Evolutionary conservation across 2,113 vertebrate genomes (phyloP).

Genomic region (Conger conger): DNA sequence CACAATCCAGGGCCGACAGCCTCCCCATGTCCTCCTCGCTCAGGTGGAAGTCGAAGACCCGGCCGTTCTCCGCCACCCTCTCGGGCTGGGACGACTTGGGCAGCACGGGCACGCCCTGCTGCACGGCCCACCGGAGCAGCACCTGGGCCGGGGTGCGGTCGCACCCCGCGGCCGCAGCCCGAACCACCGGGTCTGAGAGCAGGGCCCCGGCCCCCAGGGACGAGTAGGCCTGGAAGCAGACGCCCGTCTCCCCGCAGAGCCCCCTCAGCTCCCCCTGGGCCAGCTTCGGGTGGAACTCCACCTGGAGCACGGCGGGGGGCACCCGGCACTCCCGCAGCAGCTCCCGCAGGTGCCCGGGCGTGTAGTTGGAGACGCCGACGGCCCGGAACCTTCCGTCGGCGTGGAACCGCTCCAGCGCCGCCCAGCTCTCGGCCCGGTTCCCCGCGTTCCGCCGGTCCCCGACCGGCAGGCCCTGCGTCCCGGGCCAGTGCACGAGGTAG

Average conservation of each 20-base stretch:
- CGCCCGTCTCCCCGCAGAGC: slow-evolving; percentile 60
- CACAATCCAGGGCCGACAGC: slow-evolving; percentile 65
- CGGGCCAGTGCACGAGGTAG: slow-evolving; percentile 82
- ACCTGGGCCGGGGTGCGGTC: slow-evolving; percentile 70
- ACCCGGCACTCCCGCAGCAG: slow-evolving; percentile 66
- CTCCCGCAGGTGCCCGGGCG: slow-evolving; percentile 65
- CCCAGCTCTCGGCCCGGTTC: slow-evolving; percentile 72
- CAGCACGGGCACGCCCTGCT: slow-evolving; percentile 71
- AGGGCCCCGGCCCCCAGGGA: slow-evolving; percentile 73
- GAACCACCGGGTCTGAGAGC: slow-evolving; percentile 58
- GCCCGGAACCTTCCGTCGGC: slow-evolving; percentile 67
- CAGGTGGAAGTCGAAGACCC: slow-evolving; percentile 72
- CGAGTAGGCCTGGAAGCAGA: slow-evolving; percentile 79
- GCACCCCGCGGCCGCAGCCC: slow-evolving; percentile 57
- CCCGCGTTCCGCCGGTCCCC: slow-evolving; percentile 63
- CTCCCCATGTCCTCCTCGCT: slow-evolving; percentile 59
- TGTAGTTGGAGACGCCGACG: slow-evolving; percentile 82
- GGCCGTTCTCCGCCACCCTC: slow-evolving; percentile 64
- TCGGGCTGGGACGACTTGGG: slow-evolving; percentile 71
- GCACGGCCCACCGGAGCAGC: slow-evolving; percentile 76
- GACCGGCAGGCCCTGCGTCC: slow-evolving; percentile 68
- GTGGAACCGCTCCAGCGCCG: slow-evolving; percentile 68
- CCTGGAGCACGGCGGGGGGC: slow-evolving; percentile 70
- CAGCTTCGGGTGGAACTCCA: slow-evolving; percentile 77
- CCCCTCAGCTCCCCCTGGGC: slow-evolving; percentile 65